phyloP scores from a whole-genome alignment of 1,140 invertebrate genomes.

The Trichogramma pretiosum region DNA sequence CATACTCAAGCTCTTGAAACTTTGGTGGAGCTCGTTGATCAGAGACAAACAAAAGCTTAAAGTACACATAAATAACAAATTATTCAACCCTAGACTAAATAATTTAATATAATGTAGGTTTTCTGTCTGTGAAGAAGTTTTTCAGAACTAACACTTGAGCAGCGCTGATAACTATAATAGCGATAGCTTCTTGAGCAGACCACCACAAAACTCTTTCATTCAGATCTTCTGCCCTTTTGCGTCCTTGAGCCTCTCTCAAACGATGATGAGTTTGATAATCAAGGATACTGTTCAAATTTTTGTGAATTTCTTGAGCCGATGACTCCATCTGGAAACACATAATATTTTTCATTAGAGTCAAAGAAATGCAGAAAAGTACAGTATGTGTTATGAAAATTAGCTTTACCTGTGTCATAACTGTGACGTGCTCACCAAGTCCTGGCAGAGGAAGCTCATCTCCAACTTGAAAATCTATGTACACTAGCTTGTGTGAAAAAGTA shows the following conservation, averaged over 20 bases:
- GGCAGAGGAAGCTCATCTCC: slow-evolving; percentile 83
- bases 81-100: no score
- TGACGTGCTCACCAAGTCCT: slow-evolving; percentile 79
- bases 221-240: slow-evolving; percentile 90
- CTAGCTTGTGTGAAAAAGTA: slow-evolving; percentile 98
- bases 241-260: slow-evolving; percentile 83
- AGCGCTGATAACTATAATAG: slow-evolving; percentile 75
- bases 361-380: no score
- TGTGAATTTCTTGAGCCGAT: slow-evolving; percentile 80
- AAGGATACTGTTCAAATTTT: slow-evolving; percentile 73
- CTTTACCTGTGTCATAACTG: slow-evolving; percentile 87
- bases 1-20: slow-evolving; percentile 1
- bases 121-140: slow-evolving; percentile 90
- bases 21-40: background rate
- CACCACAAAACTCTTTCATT: slow-evolving; percentile 88
- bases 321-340: slow-evolving; percentile 75
- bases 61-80: no score
- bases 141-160: slow-evolving; percentile 87
- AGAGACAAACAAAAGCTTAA: no score
- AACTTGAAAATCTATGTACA: slow-evolving; percentile 97
- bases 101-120: slow-evolving; percentile 33
- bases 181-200: slow-evolving; percentile 81
- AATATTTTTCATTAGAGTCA: slow-evolving; percentile 13
- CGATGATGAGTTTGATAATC: slow-evolving; percentile 96
- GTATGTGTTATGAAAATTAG: no score